Evolutionary conservation across 1,140 invertebrate genomes (phyloP).

Genomic region (Meteorus sp.): DNA sequence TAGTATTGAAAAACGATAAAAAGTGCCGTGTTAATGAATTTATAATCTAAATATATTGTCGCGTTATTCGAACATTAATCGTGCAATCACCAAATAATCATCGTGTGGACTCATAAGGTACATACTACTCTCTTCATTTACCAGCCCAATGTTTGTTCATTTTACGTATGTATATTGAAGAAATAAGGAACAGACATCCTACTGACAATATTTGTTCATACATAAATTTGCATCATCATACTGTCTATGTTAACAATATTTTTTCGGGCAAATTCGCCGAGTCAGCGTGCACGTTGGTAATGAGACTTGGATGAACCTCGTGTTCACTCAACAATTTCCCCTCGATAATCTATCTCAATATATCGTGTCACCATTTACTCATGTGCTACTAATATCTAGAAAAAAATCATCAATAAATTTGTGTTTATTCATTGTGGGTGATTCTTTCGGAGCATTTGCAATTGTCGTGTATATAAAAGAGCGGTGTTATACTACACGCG

Average conservation of each 20-base stretch:
- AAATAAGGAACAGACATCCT: too few species aligned
- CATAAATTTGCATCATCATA: too few species aligned
- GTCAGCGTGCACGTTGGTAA: constrained; percentile 37
- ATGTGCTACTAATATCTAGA: background rate
- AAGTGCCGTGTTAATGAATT: constrained; percentile 11
- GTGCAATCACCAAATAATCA: background rate
- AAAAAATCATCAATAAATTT: too few species aligned
- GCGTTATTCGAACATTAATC: background rate
- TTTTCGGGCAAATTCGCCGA: constrained; percentile 35
- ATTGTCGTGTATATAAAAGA: too few species aligned
- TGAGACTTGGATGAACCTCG: constrained; percentile 27
- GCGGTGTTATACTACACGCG: too few species aligned
- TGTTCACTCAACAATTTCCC: constrained; percentile 14
- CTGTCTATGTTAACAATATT: constrained; percentile 4
- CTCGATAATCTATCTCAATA: background rate
- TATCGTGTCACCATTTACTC: background rate
- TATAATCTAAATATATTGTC: constrained; percentile 14
- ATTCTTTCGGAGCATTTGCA: too few species aligned
- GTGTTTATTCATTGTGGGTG: too few species aligned
- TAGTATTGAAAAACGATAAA: constrained; percentile 15
- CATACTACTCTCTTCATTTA: background rate
- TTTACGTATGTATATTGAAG: constrained; percentile 2
- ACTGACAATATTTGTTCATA: too few species aligned
- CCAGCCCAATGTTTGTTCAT: background rate
- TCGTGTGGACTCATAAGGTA: constrained; percentile 18